These are phyloP conservation scores for Colinus virginianus DNA, from an alignment of 2,113 vertebrate species.

Conservation along the genomic window DNA sequence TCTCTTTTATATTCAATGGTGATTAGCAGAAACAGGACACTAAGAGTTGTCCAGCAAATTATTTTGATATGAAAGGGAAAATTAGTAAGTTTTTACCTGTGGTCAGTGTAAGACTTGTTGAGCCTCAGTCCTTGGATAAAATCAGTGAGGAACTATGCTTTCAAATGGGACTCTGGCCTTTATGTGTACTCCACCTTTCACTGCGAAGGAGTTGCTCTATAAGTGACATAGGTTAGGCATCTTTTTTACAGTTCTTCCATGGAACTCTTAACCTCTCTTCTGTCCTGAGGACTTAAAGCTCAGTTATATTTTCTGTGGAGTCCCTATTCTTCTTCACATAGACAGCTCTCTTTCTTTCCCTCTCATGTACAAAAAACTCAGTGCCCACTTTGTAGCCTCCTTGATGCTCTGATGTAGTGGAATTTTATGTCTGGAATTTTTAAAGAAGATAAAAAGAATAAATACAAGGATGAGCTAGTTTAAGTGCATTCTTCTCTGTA, in stretches of 20 bases:
- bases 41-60: background rate
- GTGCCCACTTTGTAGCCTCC: background rate
- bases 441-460: background rate
- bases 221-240: background rate
- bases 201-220: background rate
- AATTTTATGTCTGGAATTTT: background rate
- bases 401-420: background rate
- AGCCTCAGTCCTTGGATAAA: background rate
- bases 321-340: background rate
- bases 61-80: background rate
- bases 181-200: background rate
- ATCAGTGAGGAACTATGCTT: background rate
- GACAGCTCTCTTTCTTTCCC: background rate
- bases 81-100: background rate
- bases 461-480: background rate
- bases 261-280: background rate
- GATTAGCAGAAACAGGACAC: background rate
- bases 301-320: background rate
- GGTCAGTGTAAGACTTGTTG: rapidly evolving
- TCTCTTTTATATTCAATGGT: background rate
- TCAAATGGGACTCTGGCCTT: background rate
- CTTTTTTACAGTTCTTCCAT: background rate
- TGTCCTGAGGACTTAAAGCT: background rate
- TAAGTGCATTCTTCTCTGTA: background rate
- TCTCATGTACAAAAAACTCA: background rate